These are phyloP conservation scores for Pterobdella sp. DNA, from an alignment of 2,888 invertebrate species.

Conservation along the genomic window DNA sequence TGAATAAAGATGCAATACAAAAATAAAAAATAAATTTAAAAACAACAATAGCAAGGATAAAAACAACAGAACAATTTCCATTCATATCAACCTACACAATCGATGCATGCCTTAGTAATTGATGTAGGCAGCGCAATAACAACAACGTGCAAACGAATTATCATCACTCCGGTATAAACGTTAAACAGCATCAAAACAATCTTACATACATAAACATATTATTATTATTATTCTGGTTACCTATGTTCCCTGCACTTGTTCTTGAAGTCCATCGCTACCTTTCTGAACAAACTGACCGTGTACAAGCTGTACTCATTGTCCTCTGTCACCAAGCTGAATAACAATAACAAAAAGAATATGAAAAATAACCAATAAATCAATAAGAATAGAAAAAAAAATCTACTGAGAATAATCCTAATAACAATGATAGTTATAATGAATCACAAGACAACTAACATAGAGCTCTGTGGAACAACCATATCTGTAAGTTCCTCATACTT, in stretches of 20 bases:
- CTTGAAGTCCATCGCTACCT: conserved; percentile 93
- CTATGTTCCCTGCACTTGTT: conserved; percentile 83
- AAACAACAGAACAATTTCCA: no score
- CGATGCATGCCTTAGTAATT: no score
- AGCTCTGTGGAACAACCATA: conserved; percentile 89
- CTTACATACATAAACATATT: not conserved
- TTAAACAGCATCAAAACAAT: not conserved
- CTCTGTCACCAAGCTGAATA: conserved; percentile 64
- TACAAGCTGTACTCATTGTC: conserved; percentile 83
- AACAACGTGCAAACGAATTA: no score
- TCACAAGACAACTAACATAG: conserved; percentile 40
- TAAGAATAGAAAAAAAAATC: conserved; percentile 2
- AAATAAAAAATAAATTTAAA: no score
- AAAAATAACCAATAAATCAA: conserved; percentile 17
- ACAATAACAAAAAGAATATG: not conserved
- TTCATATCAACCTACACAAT: no score
- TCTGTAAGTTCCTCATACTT: conserved; percentile 81
- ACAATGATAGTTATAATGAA: conserved; percentile 11
- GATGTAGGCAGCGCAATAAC: no score
- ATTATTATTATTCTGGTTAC: conserved; percentile 54
- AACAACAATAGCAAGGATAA: no score
- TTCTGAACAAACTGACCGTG: conserved; percentile 89
- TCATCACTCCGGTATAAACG: no score
- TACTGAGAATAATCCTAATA: not conserved
- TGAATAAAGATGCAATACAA: no score